Conservation (phyloP, 2,113 vertebrate genomes). For the Hymenochirus boettgeri region DNA sequence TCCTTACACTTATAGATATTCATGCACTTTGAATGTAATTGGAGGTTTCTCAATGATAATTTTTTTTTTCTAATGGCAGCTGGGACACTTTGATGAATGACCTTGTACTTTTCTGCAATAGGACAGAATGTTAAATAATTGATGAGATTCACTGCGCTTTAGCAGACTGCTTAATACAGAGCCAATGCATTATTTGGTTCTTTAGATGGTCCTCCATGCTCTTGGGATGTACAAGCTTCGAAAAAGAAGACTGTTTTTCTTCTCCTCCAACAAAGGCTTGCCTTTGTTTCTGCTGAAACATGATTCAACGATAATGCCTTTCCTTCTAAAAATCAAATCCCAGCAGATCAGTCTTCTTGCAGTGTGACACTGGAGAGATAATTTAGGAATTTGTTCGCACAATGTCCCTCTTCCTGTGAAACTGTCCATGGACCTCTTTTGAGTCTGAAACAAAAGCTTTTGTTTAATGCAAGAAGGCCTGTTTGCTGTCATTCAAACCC, state of each 20-base stretch:
- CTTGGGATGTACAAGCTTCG: constrained; percentile 25
- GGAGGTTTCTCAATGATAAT: constrained; percentile 15
- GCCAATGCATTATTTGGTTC: constrained; percentile 27
- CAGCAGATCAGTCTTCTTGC: constrained; percentile 31
- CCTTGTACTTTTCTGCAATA: constrained; percentile 36
- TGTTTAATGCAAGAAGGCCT: constrained; percentile 29
- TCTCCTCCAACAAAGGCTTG: constrained; percentile 33
- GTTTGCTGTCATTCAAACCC: constrained; percentile 38
- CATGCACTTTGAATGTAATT: not conserved
- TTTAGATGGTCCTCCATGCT: constrained; percentile 22
- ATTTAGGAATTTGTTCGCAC: constrained; percentile 39
- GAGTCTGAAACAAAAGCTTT: constrained; percentile 35
- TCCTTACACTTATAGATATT: too few species aligned
- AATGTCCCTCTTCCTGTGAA: constrained; percentile 34
- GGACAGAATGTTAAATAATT: constrained; percentile 44
- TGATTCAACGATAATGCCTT: constrained; percentile 38
- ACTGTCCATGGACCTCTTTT: constrained; percentile 33
- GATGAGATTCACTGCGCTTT: constrained; percentile 38
- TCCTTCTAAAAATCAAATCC: constrained; percentile 34
- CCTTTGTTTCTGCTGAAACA: constrained; percentile 33
- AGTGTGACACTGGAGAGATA: constrained; percentile 39
- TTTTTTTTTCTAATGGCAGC: constrained; percentile 21
- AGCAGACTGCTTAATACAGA: constrained; percentile 36
- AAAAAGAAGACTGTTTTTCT: constrained; percentile 8
- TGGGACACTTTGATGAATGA: constrained; percentile 38